Base-by-base conservation (phyloP, 2,888 invertebrate species). In the Leuctra nigra region DNA sequence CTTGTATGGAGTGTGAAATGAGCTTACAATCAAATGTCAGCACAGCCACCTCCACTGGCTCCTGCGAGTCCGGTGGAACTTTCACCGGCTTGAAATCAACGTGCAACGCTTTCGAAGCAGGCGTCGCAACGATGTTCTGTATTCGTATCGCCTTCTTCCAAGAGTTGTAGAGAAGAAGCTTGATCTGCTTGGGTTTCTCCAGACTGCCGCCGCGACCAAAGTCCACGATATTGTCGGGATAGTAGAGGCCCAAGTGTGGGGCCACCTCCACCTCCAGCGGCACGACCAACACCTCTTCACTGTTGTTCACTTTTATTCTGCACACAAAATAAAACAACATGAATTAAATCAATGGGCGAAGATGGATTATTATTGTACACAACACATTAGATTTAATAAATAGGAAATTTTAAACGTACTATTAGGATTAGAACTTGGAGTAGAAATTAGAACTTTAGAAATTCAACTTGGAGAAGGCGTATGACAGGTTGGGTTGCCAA, bases 191-290 rank as follows among this genome's bases (percentile, higher is more conserved):
- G 7, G 86, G 81, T 52, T 78, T 74, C 68, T 88, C 86, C 55
- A 81, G 72, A 24, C 84, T 83, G 52, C 88, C 83, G 52, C 91
- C 77, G 59, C 89, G 79, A 29, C 92, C 92, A 73, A 93, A 91
- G 73, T 93, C 90, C 29, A 93, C 75, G 58, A 84, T 72, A 64
- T 83, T 82, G 67, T 84, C 83, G n/a, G 87, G 82, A 64, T 87
- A 82, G 73, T 87, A 91, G 58, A 91, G 76, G 52, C 90, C 87
- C 61, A 85, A 79, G 56, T 76, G 74, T 57, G 76, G 77, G 22
- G 82, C 72, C 56, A 91, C 88, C 75, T 91, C 88, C 55, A 92
- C 84, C 74, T 91, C 91, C 47, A 92, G 80, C 25, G 91, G 91
- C 62, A 92, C 80, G 61, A 92, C 83, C 62, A 92, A 77, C 62